Evolutionary conservation across 2,888 invertebrate genomes (phyloP).

Genomic region (Protonemura montana): DNA sequence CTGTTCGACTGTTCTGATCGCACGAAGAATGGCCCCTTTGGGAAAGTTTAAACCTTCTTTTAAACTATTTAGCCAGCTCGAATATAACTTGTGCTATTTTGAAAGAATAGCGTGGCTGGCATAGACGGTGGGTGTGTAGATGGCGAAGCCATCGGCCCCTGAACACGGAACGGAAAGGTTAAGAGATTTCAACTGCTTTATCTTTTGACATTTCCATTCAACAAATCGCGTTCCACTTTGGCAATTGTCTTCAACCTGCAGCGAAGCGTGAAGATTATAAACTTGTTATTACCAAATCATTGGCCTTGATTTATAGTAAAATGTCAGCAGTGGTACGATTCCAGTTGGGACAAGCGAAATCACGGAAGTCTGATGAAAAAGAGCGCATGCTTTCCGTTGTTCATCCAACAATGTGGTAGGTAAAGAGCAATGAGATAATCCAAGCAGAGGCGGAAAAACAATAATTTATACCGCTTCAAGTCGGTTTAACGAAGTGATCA

Average conservation of each 20-base stretch:
- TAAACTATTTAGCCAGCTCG: constrained; percentile 26
- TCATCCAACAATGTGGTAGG: not conserved
- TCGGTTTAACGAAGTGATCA: too few species aligned
- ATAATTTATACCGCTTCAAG: too few species aligned
- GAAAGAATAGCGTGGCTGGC: constrained; percentile 1
- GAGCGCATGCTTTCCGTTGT: not conserved
- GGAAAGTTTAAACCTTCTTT: constrained; percentile 21
- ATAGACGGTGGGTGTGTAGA: not conserved
- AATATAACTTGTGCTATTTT: constrained; percentile 40
- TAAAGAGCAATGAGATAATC: too few species aligned
- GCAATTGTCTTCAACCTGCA: constrained; percentile 15
- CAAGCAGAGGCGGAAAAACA: too few species aligned
- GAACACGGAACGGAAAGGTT: constrained; percentile 24
- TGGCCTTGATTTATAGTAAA: constrained; percentile 32
- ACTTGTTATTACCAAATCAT: constrained; percentile 23
- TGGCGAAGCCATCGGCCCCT: constrained; percentile 14
- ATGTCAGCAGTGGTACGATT: constrained; percentile 20
- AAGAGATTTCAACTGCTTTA: constrained; percentile 25
- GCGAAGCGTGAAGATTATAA: constrained; percentile 32
- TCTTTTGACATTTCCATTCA: constrained; percentile 36
- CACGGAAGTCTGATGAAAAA: not conserved
- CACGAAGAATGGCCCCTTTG: not conserved
- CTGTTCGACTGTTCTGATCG: not conserved
- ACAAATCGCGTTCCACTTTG: constrained; percentile 15
- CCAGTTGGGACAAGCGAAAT: not conserved